Conservation (phyloP, 2,113 vertebrate species). For the Macquaria australasica region DNA sequence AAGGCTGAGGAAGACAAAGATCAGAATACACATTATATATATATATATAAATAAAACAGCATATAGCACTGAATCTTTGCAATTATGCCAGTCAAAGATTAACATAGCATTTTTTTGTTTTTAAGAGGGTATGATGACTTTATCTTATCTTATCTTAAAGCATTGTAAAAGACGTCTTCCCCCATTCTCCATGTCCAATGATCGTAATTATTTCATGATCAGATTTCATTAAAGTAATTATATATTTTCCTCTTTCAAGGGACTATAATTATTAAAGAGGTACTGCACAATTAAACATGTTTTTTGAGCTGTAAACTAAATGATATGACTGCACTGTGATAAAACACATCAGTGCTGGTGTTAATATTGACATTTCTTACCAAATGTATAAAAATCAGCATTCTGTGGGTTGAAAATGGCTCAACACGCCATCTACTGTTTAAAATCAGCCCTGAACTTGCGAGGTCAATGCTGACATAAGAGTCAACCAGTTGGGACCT, state of each 20-base stretch:
- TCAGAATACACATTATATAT: not conserved
- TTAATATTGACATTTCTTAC: too few species aligned
- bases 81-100: not conserved
- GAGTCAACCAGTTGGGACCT: too few species aligned
- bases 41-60: not conserved
- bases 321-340: too few species aligned
- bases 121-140: not conserved
- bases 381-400: too few species aligned
- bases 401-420: too few species aligned
- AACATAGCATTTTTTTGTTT: not conserved
- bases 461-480: too few species aligned
- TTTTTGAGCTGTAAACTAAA: too few species aligned
- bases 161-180: not conserved
- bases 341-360: too few species aligned
- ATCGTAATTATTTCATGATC: not conserved
- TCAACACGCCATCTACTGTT: too few species aligned
- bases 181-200: not conserved
- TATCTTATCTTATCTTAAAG: not conserved
- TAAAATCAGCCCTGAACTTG: too few species aligned
- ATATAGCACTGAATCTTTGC: not conserved
- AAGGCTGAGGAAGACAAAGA: slow-evolving; percentile 52
- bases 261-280: not conserved
- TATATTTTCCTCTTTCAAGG: not conserved
- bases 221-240: not conserved
- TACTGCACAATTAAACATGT: too few species aligned